These are phyloP conservation scores for Epizoanthus rinbou DNA, from an alignment of 92 coral and sea anemone species.

Conservation along the genomic window DNA sequence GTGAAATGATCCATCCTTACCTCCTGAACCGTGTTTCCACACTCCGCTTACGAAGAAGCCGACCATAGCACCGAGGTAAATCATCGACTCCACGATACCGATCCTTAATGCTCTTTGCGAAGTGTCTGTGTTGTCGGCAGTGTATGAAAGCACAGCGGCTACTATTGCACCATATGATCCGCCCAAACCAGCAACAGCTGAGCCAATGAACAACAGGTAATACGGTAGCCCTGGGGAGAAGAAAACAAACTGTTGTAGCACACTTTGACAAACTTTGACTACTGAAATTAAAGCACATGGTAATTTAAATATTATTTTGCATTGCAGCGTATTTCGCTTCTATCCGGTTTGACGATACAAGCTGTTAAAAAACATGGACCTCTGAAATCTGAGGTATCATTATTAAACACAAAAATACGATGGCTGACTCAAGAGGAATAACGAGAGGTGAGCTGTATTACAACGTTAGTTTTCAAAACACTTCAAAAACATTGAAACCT, in stretches of 20 bases:
- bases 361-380: no score
- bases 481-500: no score
- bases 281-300: no score
- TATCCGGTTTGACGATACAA: no score
- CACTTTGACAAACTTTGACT: no score
- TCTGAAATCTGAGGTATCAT: no score
- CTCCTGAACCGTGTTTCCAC: neutral
- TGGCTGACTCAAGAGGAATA: no score
- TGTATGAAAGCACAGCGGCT: slow-evolving; percentile 1
- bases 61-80: neutral
- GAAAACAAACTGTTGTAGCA: neutral
- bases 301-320: no score
- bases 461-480: no score
- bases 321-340: no score
- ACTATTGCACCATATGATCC: neutral
- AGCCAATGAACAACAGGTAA: neutral
- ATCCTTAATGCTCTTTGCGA: neutral
- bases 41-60: neutral
- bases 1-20: neutral
- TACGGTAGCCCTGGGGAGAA: neutral
- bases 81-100: neutral
- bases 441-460: no score
- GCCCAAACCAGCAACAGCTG: neutral
- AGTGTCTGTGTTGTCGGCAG: neutral
- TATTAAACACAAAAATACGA: no score